A percentile compares a stretch with the other conserved stretches of the same genome.
Conservation (phyloP, 2,888 invertebrate genomes). For the Cosmia pyralina region DNA sequence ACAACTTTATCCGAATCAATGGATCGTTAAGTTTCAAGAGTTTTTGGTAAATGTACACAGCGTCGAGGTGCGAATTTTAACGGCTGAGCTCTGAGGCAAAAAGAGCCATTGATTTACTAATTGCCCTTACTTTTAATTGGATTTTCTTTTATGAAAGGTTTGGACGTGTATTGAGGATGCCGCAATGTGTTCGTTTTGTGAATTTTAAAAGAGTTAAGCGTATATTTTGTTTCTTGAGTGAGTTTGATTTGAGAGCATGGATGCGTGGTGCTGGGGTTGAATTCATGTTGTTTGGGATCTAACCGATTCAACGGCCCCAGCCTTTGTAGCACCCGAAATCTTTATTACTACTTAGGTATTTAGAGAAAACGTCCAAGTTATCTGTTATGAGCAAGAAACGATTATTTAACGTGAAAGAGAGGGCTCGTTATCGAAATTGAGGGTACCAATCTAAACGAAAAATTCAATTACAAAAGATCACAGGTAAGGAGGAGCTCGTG, state of each 20-base stretch:
- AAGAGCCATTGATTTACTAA: constrained; percentile 68
- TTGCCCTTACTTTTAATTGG: constrained; percentile 67
- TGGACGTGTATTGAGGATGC: constrained; percentile 54
- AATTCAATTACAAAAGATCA: not conserved
- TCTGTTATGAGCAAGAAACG: not conserved
- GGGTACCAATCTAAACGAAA: not conserved
- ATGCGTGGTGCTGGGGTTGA: not conserved
- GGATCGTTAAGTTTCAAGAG: constrained; percentile 79
- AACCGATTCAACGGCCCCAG: no score
- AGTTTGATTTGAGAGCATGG: constrained; percentile 2
- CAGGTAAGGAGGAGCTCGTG: no score
- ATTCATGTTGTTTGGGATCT: not conserved
- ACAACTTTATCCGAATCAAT: constrained; percentile 87
- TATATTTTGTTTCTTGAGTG: constrained; percentile 23
- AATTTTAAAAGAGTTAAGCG: constrained; percentile 47
- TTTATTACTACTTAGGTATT: not conserved
- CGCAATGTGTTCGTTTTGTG: constrained; percentile 41
- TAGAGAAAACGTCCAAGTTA: not conserved
- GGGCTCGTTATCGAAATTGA: not conserved
- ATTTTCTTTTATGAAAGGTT: constrained; percentile 62
- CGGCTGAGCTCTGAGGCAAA: constrained; percentile 60
- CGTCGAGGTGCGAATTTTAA: constrained; percentile 78
- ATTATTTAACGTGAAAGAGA: not conserved
- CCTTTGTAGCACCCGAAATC: no score
- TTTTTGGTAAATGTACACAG: constrained; percentile 62